These are phyloP conservation scores for Papilio polytes DNA, from an alignment of 1,140 invertebrate species.

Conservation along the genomic window DNA sequence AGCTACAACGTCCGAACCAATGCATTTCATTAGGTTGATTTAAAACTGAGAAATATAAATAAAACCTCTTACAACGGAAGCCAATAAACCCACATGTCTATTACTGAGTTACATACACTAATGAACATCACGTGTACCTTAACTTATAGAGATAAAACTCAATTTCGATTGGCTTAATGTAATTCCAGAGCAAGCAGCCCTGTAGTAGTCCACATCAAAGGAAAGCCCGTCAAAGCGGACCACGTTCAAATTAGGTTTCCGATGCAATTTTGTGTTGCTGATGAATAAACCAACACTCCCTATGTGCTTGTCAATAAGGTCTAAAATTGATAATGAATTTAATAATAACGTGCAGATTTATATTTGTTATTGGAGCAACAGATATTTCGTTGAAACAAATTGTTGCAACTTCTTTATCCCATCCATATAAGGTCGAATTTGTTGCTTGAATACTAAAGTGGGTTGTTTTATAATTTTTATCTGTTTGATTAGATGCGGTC, in stretches of 20 bases:
- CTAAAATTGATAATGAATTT: conserved; percentile 5
- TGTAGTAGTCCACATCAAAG: conserved; percentile 35
- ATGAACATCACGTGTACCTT: background rate
- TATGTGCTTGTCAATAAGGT: background rate
- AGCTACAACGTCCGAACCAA: conserved; percentile 24
- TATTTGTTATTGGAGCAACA: background rate
- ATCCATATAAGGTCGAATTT: conserved; percentile 14
- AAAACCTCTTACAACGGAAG: conserved; percentile 37
- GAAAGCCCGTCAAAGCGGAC: conserved; percentile 36
- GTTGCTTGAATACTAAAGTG: background rate
- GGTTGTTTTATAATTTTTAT: conserved; percentile 15
- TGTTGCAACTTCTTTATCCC: conserved; percentile 14
- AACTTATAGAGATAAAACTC: conserved; percentile 2
- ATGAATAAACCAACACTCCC: too few species aligned
- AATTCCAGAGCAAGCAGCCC: conserved; percentile 32
- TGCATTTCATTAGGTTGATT: conserved; percentile 25
- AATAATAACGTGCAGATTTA: background rate
- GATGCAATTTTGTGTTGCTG: conserved; percentile 16
- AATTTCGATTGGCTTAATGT: conserved; percentile 24
- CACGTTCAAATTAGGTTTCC: conserved; percentile 34
- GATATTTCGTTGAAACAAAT: conserved; percentile 17
- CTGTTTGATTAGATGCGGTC: conserved; percentile 19
- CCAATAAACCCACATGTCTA: conserved; percentile 33
- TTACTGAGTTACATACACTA: background rate
- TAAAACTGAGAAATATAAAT: conserved; percentile 36